Conservation (phyloP, 2,113 vertebrate species). For the Varanus komodoensis region DNA sequence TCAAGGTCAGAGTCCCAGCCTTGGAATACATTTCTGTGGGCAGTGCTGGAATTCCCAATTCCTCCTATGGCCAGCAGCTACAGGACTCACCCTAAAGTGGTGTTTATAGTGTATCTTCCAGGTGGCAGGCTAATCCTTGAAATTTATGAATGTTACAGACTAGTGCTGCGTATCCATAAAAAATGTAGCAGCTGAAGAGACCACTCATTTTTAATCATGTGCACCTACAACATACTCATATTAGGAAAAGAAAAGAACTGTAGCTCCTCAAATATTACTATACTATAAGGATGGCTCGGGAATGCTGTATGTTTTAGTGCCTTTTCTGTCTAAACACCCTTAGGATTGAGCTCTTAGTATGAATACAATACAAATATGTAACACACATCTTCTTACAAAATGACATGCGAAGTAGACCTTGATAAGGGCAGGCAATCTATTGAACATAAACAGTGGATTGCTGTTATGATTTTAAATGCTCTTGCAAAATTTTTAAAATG, state of each 20-base stretch:
- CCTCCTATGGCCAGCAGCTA: too few species aligned
- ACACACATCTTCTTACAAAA: not conserved
- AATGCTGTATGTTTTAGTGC: too few species aligned
- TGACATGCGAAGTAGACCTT: not conserved
- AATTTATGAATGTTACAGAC: not conserved
- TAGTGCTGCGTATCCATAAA: not conserved
- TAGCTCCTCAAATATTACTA: not conserved
- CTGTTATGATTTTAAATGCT: rapidly evolving
- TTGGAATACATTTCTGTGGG: too few species aligned
- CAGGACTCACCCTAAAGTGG: not conserved
- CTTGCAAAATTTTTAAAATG: not conserved
- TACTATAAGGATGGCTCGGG: too few species aligned
- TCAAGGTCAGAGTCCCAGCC: too few species aligned
- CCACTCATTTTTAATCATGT: not conserved
- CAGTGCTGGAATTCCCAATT: too few species aligned
- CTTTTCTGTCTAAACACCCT: too few species aligned
- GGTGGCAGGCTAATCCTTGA: not conserved
- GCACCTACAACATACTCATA: not conserved
- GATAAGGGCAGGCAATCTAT: not conserved
- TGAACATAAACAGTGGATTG: not conserved
- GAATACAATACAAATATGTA: not conserved
- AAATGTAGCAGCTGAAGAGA: not conserved
- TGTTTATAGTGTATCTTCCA: not conserved
- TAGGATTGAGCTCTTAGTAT: too few species aligned
- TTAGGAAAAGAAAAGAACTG: not conserved